These are phyloP conservation scores for Aspidiotus destructor DNA, from an alignment of 2,888 invertebrate genomes.

Conservation along the genomic window DNA sequence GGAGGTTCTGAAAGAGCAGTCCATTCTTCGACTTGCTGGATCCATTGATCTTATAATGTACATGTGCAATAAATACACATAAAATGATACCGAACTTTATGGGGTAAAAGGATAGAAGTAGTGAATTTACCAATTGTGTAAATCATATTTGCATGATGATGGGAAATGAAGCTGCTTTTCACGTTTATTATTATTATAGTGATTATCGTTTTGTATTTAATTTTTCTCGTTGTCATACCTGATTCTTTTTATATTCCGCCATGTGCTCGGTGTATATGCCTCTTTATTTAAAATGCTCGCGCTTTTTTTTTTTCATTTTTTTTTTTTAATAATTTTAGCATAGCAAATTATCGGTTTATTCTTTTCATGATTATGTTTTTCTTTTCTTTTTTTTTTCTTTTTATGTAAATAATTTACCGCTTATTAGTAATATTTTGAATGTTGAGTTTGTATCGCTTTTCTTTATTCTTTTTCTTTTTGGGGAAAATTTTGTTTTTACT, in stretches of 20 bases:
- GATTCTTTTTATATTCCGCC: too few species aligned
- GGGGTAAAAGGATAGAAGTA: not conserved
- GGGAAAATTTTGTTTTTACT: constrained; percentile 4
- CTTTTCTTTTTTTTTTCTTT: not conserved
- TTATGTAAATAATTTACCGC: constrained; percentile 22
- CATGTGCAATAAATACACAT: not conserved
- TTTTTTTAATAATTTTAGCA: not conserved
- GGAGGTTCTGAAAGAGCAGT: too few species aligned
- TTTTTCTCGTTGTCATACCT: not conserved
- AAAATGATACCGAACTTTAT: not conserved
- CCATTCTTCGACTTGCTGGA: too few species aligned
- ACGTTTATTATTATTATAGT: not conserved
- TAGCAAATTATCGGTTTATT: not conserved
- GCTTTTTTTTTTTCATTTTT: not conserved
- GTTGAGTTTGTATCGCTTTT: constrained; percentile 3
- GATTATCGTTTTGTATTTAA: not conserved
- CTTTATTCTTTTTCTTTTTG: not conserved
- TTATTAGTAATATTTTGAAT: constrained; percentile 13
- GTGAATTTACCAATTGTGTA: not conserved
- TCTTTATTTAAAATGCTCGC: too few species aligned
- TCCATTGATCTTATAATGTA: not conserved
- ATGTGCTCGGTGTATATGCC: too few species aligned
- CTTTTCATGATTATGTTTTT: not conserved
- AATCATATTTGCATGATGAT: not conserved
- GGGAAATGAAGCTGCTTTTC: too few species aligned